Base-by-base conservation (phyloP, 2,888 invertebrate species). In the Dascillus cervinus region DNA sequence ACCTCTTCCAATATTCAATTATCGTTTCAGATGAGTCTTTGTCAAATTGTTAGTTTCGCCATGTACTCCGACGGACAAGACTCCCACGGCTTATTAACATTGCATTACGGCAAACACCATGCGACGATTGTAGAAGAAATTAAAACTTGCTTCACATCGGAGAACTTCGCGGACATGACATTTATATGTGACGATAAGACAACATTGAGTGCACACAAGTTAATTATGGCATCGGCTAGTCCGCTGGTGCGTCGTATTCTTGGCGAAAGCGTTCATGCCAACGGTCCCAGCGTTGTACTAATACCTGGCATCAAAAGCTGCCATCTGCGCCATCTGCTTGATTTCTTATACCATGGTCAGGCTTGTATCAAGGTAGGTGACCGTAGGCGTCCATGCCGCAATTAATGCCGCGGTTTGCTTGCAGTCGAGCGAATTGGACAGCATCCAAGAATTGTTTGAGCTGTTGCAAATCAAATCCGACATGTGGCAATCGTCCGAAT, bases 21-120 rank as follows among this genome's bases (percentile, higher is more conserved):
- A 26, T 37, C 22, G 22, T 51, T 55, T 28, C 44, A 57, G 58
- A 55, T 54, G 52, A 50, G 46, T 51, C 52, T 50, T 43, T 45
- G 47, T 50, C 41, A 46, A 50, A 46, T 47, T 47, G 57, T 52
- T 49, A 51, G 55, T 49, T 56, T 54, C 64, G 64, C 69, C 67
- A 72, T 72, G 71, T 72, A 70, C 69, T 67, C 72, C 55, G 66
- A 66, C 55, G 61, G 64, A 56, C 61, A 62, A 55, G 65, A 65
- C 46, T 50, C 75, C 65, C 77, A 78, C 68, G 79, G 79, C 58
- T 75, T 87, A 74, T 78, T 89, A 72, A 88, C 88, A 64, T 79
- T 89, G 71, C 87, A 88, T 71, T 88, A 89, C 72, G 87, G 87
- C 73, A 88, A 88, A 75, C 88, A 88, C 75, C 86, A 85, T 74